These are phyloP conservation scores for Lepidocolaptes lacrymiger DNA, from an alignment of 2,797 vertebrate species.

Conservation along the genomic window DNA sequence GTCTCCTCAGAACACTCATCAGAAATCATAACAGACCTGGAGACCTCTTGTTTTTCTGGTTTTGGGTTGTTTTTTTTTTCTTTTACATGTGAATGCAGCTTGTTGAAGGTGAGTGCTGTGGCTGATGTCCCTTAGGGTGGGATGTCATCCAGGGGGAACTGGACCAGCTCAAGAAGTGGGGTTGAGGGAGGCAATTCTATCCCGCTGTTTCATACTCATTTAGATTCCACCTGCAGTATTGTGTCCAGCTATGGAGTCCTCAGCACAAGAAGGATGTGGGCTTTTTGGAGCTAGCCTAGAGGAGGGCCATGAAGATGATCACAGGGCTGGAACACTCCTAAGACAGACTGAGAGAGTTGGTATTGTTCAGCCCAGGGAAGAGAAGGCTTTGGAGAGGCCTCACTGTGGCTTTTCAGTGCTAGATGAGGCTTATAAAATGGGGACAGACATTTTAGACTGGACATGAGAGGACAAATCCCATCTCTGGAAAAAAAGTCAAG, in stretches of 20 bases:
- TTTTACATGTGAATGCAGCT: not conserved
- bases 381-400: not conserved
- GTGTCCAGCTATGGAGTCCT: not conserved
- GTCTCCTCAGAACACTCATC: fast-evolving
- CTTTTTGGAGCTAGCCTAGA: not conserved
- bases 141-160: not conserved
- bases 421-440: not conserved
- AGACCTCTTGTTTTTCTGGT: not conserved
- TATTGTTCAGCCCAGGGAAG: not conserved
- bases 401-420: not conserved
- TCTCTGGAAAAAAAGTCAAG: not conserved
- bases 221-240: not conserved
- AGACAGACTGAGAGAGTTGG: not conserved
- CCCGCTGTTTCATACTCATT: not conserved
- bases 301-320: not conserved
- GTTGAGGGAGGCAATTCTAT: not conserved
- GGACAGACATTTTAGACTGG: not conserved
- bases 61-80: not conserved
- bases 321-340: not conserved
- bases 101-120: not conserved
- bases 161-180: too few relatives aligned
- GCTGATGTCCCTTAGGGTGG: not conserved
- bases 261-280: not conserved
- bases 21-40: not conserved
- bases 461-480: not conserved